These are phyloP conservation scores for Stichodactyla helianthus DNA, from an alignment of 64 coral and sea anemone species.

Conservation along the genomic window DNA sequence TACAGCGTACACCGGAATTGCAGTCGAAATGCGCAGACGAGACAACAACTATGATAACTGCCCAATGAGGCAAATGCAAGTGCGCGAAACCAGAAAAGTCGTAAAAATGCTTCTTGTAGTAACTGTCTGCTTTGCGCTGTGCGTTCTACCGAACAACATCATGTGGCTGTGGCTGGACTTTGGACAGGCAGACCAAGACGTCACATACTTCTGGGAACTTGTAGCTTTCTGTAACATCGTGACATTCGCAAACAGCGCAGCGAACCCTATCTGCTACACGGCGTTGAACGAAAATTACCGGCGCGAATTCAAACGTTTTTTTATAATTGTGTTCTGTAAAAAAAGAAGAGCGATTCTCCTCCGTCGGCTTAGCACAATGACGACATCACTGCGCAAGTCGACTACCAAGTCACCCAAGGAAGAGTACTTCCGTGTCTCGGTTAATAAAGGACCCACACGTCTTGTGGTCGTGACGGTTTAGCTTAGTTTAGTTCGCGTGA, in stretches of 20 bases:
- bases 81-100: conserved; percentile 37
- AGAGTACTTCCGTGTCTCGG: background rate
- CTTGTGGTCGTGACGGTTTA: background rate
- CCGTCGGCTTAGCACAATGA: background rate
- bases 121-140: conserved; percentile 43
- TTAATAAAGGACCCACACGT: background rate
- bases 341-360: background rate
- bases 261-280: conserved; percentile 58
- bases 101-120: conserved; percentile 58
- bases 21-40: conserved; percentile 24
- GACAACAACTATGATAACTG: conserved; percentile 17
- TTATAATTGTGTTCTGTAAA: background rate
- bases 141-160: conserved; percentile 58
- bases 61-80: conserved; percentile 32
- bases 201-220: conserved; percentile 35
- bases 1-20: conserved; percentile 27
- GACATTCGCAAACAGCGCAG: conserved; percentile 63
- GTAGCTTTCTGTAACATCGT: conserved; percentile 40
- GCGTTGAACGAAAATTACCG: conserved; percentile 46
- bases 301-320: conserved; percentile 30
- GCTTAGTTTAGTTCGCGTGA: background rate
- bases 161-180: conserved; percentile 63
- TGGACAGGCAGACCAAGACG: conserved; percentile 34
- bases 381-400: background rate
- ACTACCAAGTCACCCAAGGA: background rate